These are phyloP conservation scores for Phaethon lepturus DNA, from an alignment of 2,113 vertebrate species.

Conservation along the genomic window DNA sequence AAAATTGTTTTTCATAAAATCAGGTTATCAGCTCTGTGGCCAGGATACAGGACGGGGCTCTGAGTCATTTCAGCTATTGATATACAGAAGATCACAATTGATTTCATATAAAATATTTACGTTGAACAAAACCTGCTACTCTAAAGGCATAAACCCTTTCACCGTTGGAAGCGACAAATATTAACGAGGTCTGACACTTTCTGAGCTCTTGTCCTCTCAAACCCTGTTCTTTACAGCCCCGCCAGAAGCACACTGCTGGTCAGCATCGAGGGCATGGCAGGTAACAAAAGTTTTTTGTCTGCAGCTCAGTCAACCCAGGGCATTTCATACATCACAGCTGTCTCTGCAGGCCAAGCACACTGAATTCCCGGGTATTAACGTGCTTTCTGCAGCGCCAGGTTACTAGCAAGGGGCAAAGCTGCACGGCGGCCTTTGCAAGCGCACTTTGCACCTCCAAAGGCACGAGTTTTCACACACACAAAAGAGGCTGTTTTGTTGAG, in stretches of 20 bases:
- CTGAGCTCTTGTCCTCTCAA: not conserved
- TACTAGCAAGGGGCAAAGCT: not conserved
- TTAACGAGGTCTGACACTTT: not conserved
- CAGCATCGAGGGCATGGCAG: not conserved
- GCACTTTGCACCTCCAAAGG: not conserved
- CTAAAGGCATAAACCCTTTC: not conserved
- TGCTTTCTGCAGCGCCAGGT: not conserved
- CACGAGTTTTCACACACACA: not conserved
- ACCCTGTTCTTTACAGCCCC: not conserved
- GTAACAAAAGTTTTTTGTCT: not conserved
- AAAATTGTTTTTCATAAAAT: not conserved
- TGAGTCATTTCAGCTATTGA: not conserved
- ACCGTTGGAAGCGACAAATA: not conserved
- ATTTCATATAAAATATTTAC: not conserved
- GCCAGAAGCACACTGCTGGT: not conserved
- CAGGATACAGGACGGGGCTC: not conserved
- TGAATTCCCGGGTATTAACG: not conserved
- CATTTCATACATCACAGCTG: not conserved
- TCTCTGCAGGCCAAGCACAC: not conserved
- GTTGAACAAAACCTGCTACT: not conserved
- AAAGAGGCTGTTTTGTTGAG: not conserved
- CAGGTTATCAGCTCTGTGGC: not conserved
- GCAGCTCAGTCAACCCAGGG: not conserved
- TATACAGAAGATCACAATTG: not conserved
- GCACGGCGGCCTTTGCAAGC: not conserved